These are phyloP conservation scores for Callithrix jacchus DNA, from an alignment of 2,113 vertebrate species.

Conservation along the genomic window DNA sequence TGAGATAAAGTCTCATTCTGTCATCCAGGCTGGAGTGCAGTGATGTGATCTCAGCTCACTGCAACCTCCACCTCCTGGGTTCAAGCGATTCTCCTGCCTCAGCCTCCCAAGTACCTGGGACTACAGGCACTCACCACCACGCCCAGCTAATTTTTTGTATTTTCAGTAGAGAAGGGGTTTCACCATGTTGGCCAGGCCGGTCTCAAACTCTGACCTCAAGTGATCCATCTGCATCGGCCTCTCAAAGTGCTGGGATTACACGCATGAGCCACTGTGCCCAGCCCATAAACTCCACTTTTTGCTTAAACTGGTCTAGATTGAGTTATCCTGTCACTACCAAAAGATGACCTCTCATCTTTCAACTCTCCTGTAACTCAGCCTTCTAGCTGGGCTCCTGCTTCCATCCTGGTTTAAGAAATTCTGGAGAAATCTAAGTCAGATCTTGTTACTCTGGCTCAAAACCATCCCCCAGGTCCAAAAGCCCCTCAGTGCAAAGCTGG, in stretches of 20 bases:
- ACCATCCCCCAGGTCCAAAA: accelerated
- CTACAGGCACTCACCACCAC: background rate
- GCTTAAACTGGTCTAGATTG: background rate
- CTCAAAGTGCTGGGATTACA: background rate
- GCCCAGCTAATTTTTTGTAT: background rate
- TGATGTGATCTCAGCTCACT: background rate
- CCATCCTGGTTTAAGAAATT: accelerated
- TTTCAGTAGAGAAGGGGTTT: background rate
- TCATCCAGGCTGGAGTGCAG: background rate
- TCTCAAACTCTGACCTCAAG: background rate
- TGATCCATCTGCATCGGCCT: background rate
- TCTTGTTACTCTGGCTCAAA: too few species aligned
- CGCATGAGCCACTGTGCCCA: too few species aligned
- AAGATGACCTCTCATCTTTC: background rate
- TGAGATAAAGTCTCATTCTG: background rate
- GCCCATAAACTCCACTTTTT: background rate
- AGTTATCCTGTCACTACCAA: background rate
- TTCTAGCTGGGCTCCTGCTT: background rate
- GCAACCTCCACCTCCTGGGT: too few species aligned
- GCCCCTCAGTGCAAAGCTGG: background rate
- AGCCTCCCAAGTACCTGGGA: background rate
- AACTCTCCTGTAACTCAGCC: background rate
- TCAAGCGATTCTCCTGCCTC: background rate
- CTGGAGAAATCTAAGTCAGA: background rate
- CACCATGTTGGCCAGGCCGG: background rate